phyloP scores from a whole-genome alignment of 2,113 vertebrate species.

The Corynorhinus townsendii region DNA sequence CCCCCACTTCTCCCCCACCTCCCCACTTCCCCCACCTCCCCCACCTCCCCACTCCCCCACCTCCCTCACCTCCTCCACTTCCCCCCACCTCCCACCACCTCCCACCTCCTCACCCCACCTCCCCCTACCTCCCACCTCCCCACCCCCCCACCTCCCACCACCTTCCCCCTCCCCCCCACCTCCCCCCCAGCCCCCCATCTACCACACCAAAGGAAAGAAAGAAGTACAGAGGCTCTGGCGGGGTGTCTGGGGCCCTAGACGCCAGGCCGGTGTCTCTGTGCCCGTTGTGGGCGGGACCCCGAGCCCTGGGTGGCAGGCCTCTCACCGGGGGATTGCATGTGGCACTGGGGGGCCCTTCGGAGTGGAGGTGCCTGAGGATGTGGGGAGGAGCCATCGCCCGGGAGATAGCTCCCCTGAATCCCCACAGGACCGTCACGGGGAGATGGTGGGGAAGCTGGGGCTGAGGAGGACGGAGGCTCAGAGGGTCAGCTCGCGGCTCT shows the following conservation, averaged over 20 bases:
- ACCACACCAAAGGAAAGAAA: too few relatives aligned
- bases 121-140: too few relatives aligned
- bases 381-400: rapidly evolving
- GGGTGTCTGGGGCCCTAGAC: not conserved
- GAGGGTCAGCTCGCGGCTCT: rapidly evolving
- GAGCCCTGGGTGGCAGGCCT: rapidly evolving
- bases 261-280: not conserved
- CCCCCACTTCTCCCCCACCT: too few relatives aligned
- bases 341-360: not conserved
- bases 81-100: too few relatives aligned
- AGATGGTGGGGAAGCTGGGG: not conserved
- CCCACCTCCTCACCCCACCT: too few relatives aligned
- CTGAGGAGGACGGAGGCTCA: not conserved
- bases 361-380: not conserved
- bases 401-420: rapidly evolving
- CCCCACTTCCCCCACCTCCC: too few relatives aligned
- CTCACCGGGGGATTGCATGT: not conserved
- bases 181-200: too few relatives aligned
- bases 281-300: not conserved
- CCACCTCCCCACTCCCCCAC: too few relatives aligned
- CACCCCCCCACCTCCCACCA: too few relatives aligned
- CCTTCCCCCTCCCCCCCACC: too few relatives aligned
- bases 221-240: not conserved
- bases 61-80: too few relatives aligned
- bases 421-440: rapidly evolving